These are phyloP conservation scores for Muscicapa striata DNA, from an alignment of 2,797 vertebrate species.

Conservation along the genomic window DNA sequence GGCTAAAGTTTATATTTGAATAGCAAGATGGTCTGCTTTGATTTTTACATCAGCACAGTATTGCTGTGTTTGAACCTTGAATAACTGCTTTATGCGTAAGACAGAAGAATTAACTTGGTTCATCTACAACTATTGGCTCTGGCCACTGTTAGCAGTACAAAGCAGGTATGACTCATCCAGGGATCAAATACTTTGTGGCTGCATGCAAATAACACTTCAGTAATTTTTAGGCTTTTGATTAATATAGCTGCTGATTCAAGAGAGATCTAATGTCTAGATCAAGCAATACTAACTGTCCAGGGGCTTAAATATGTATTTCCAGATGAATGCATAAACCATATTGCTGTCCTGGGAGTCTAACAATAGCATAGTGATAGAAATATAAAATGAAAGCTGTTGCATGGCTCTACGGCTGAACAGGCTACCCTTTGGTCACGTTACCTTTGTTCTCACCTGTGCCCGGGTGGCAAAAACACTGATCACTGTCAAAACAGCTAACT, in stretches of 20 bases:
- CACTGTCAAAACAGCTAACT: neutral
- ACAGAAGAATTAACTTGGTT: conserved; percentile 27
- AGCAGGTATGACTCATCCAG: conserved; percentile 61
- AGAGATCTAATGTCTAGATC: conserved; percentile 30
- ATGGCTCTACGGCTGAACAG: neutral
- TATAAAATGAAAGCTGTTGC: neutral
- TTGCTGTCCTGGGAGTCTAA: neutral
- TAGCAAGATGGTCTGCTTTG: conserved; percentile 5
- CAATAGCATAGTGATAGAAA: neutral
- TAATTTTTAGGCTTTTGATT: conserved; percentile 55
- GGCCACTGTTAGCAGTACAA: conserved; percentile 22
- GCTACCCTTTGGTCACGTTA: neutral
- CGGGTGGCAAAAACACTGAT: neutral
- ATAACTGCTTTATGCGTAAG: conserved; percentile 20
- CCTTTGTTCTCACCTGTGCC: neutral
- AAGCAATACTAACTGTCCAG: conserved; percentile 32
- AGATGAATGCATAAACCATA: conserved; percentile 44
- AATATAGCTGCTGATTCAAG: conserved; percentile 54
- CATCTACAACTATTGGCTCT: conserved; percentile 12
- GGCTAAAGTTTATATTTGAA: neutral
- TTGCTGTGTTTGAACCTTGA: neutral
- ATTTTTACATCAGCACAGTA: neutral
- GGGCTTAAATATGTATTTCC: conserved; percentile 56
- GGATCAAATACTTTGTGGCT: conserved; percentile 48
- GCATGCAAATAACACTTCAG: conserved; percentile 33